Evolutionary conservation across 2,113 vertebrate genomes (phyloP), one percentile per base, ranked within the genome.

Genomic region (Gasterosteus nipponicus): DNA sequence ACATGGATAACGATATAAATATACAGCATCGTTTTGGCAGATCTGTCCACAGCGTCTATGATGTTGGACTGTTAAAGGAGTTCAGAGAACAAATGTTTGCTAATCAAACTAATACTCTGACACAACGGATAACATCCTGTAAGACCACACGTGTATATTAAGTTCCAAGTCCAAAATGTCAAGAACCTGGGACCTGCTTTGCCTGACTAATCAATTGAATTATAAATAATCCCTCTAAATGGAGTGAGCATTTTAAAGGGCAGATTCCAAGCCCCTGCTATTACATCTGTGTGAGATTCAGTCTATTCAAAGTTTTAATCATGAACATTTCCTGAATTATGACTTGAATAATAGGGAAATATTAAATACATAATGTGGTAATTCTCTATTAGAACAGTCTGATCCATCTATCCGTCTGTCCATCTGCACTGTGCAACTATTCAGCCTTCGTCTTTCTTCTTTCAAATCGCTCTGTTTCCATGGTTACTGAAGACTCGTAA

Each of bases 401-500:
- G 2, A 75, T 70, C 68, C 68, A 46, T 81, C 61, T 71, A 31
- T 78, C 61, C 1, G 14, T 61, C 47, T n/a, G 26, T 77, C 47
- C 53, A 60, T 81, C 47, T 39, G 15, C 51, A 54, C 71, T 65
- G 29, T 75, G 41, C 41, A 41, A 38, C 8, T 65, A 51, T 69
- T 75, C 14, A 62, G 29, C 77, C 44, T 59, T 81, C 57, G 41
- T 68, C 41, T 80, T 77, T 77, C 51, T 81, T 53, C 69, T 70
- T 39, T 69, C 22, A 76, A 62, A 84, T 66, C 44, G 77, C 64
- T 59, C 71, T 78, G 87, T 91, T 90, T 86, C 87, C 81, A 86
- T 89, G 89, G 89, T 78, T 84, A 88, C 89, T 65, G 56, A 67
- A 33, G 71, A 79, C 62, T 75, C 35, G 69, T 72, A 71, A 85